Percentiles rank a stretch among this genome's conserved stretches.
These are phyloP conservation scores for Cyclophora albipunctata DNA, from an alignment of 2,888 invertebrate genomes.

Conservation along the genomic window DNA sequence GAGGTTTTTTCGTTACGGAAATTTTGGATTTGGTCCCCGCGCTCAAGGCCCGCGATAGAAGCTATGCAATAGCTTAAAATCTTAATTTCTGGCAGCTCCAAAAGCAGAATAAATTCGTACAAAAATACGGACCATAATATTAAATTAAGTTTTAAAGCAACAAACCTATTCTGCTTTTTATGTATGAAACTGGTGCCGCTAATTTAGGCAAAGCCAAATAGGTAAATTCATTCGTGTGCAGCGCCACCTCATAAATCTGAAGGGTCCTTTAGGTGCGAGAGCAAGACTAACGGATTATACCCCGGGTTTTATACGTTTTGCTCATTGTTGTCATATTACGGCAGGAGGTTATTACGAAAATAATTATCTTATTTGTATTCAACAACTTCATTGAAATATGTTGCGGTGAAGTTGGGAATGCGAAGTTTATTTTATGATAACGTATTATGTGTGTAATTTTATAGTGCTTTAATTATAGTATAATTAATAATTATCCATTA, in stretches of 20 bases:
- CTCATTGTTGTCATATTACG: constrained; percentile 31
- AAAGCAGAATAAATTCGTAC: too few species aligned
- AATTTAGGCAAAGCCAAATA: constrained; percentile 43
- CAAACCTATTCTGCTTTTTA: constrained; percentile 24
- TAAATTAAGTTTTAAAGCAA: constrained; percentile 7
- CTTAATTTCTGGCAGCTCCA: too few species aligned
- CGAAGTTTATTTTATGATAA: too few species aligned
- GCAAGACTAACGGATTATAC: constrained; percentile 42
- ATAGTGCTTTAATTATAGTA: too few species aligned
- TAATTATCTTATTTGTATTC: constrained; percentile 21
- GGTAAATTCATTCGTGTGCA: constrained; percentile 44
- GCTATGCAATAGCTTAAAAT: too few species aligned
- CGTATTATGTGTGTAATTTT: too few species aligned
- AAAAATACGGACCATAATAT: neutral
- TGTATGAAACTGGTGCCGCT: constrained; percentile 23
- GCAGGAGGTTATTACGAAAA: constrained; percentile 26
- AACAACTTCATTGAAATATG: constrained; percentile 14
- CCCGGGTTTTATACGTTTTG: constrained; percentile 40
- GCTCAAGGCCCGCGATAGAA: too few species aligned
- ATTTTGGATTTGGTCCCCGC: too few species aligned
- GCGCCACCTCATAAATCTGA: constrained; percentile 39
- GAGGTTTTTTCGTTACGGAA: too few species aligned
- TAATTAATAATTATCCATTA: too few species aligned
- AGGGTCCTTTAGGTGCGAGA: constrained; percentile 43
- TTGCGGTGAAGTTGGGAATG: neutral